A percentile compares a stretch with the other conserved stretches of the same genome.
Evolutionary conservation across 2,888 invertebrate species (phyloP).

Genomic region (Masnerella sp.): DNA sequence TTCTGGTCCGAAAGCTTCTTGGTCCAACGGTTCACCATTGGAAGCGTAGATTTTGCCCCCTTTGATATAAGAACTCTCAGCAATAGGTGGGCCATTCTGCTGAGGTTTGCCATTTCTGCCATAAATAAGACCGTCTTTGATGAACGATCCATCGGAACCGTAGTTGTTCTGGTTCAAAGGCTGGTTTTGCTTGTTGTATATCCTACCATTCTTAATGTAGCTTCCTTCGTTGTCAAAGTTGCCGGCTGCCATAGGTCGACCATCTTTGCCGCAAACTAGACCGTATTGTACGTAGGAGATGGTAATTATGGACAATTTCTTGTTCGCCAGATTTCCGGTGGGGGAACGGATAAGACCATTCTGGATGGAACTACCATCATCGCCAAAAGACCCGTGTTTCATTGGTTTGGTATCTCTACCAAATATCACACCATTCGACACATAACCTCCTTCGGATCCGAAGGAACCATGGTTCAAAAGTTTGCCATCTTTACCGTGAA

Average conservation of each 20-base stretch:
- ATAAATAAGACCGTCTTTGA: slow-evolving; percentile 71
- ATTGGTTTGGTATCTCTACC: slow-evolving; percentile 70
- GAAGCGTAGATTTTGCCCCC: slow-evolving; percentile 70
- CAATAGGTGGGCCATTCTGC: slow-evolving; percentile 65
- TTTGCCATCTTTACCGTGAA: slow-evolving; percentile 72
- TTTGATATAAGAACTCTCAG: slow-evolving; percentile 71
- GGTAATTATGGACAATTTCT: slow-evolving; percentile 67
- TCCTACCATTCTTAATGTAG: slow-evolving; percentile 70
- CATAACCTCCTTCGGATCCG: slow-evolving; percentile 70
- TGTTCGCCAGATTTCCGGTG: slow-evolving; percentile 69
- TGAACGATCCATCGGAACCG: slow-evolving; percentile 66
- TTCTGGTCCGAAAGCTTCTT: slow-evolving; percentile 74
- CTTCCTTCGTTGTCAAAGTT: slow-evolving; percentile 70
- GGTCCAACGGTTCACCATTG: slow-evolving; percentile 69
- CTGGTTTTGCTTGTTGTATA: slow-evolving; percentile 68
- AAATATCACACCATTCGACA: slow-evolving; percentile 72
- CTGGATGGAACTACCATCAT: slow-evolving; percentile 71
- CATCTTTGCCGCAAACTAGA: slow-evolving; percentile 70
- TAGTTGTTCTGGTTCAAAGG: slow-evolving; percentile 68
- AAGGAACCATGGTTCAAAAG: slow-evolving; percentile 73
- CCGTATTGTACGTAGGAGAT: slow-evolving; percentile 72
- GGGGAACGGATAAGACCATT: slow-evolving; percentile 70
- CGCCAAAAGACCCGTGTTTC: slow-evolving; percentile 70
- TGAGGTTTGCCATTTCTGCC: slow-evolving; percentile 69
- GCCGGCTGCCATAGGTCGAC: slow-evolving; percentile 70